These are phyloP conservation scores for Hypercompe scribonia DNA, from an alignment of 2,888 invertebrate genomes.

Conservation along the genomic window DNA sequence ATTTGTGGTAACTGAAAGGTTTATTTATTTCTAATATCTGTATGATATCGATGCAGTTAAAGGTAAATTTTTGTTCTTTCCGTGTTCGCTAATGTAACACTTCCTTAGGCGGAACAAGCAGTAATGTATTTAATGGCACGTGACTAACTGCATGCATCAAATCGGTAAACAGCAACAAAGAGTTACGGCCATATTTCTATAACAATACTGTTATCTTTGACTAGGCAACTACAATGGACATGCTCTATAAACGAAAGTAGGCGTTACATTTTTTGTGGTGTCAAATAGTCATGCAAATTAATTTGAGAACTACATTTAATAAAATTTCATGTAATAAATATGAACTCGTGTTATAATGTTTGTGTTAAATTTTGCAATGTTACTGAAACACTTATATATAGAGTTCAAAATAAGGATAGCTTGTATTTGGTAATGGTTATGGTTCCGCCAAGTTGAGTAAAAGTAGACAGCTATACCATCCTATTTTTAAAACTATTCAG, in stretches of 20 bases:
- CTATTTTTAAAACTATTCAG: not conserved
- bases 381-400: not conserved
- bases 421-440: not conserved
- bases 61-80: slow-evolving; percentile 37
- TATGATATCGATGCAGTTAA: slow-evolving; percentile 15
- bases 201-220: not conserved
- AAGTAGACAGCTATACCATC: not conserved
- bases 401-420: not conserved
- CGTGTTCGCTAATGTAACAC: slow-evolving; percentile 43
- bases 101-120: slow-evolving; percentile 42
- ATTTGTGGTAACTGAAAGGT: not conserved
- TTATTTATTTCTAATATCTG: not conserved
- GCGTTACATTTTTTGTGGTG: not conserved
- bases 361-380: not conserved
- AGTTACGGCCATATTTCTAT: not conserved
- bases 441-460: not conserved
- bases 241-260: not conserved
- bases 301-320: not conserved
- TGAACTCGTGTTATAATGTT: not conserved
- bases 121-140: slow-evolving; percentile 40
- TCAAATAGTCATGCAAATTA: not conserved
- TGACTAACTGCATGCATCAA: slow-evolving; percentile 19
- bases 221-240: not conserved
- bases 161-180: slow-evolving; percentile 1
- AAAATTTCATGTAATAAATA: not conserved